phyloP scores from a whole-genome alignment of 1,140 invertebrate species.

The Drosophila kohkoa region DNA sequence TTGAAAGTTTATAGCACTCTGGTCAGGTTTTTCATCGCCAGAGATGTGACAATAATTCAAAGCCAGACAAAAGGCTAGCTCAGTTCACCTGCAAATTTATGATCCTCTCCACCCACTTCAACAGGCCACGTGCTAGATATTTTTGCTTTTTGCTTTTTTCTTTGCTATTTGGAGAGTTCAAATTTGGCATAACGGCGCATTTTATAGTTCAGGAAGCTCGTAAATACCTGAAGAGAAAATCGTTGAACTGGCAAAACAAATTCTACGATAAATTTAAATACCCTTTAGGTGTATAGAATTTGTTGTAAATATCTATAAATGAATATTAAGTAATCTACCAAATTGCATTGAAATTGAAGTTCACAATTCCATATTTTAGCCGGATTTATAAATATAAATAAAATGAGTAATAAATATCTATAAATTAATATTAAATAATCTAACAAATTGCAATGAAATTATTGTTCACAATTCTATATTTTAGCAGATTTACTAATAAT shows the following conservation, averaged over 20 bases:
- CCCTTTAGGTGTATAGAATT: neutral
- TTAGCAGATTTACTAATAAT: no score
- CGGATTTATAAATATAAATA: neutral
- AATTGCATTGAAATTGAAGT: no score
- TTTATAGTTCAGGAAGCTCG: conserved; percentile 66
- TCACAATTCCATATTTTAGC: no score
- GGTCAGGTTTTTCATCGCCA: conserved; percentile 37
- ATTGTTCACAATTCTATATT: no score
- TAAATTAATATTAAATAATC: no score
- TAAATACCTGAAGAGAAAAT: conserved; percentile 70
- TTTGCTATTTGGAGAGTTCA: conserved; percentile 34
- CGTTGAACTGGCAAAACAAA: conserved; percentile 42
- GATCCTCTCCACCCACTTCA: conserved; percentile 3
- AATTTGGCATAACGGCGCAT: conserved; percentile 42
- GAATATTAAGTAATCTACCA: no score
- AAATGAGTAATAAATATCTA: no score
- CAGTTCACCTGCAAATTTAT: conserved; percentile 60
- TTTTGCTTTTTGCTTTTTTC: conserved; percentile 27
- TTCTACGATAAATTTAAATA: conserved; percentile 53
- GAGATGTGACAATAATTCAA: conserved; percentile 64
- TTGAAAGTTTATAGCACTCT: conserved; percentile 51
- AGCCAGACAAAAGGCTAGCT: conserved; percentile 54
- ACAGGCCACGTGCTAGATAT: conserved; percentile 21
- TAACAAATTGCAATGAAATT: no score
- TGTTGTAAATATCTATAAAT: no score